Base-by-base conservation (phyloP, 1,140 invertebrate species). In the Pseudomyrmex flavicornis region DNA sequence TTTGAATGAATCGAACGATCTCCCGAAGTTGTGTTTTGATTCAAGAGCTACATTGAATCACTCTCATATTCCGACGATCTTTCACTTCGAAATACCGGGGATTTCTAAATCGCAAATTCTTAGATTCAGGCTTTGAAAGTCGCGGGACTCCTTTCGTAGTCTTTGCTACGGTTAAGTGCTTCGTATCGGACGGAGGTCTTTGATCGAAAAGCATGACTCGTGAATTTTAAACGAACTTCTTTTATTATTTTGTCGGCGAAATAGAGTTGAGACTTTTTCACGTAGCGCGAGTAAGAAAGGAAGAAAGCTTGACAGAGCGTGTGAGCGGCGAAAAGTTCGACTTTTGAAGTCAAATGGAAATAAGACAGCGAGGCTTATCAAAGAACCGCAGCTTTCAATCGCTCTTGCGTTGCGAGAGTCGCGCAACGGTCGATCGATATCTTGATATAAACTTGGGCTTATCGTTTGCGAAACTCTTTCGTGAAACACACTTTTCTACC, bases 161-260 rank as follows among this genome's bases (percentile, higher is more conserved):
- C 68, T 9, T 54, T 26, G 26, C 22, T 10, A 26, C 59, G 75
- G 7, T 79, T 79, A 80, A 70, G 70, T 46, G 65, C 20, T 20
- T 35, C 13, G 65, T 10, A 76, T 76, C 61, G 54, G 70, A 70
- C 46, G 65, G 26, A n/a, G 59, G 5, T 20, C 54, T 80, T 80
- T 80, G 76, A 80, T 80, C 65, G 76, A 59, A 80, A 35, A 70
- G 66, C 52, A 66, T 72, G 44, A 7, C 66, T 80, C 66, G 76
- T 80, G 66, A 80, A 80, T 80, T 80, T 80, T 72, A 80, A 80
- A 70, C 44, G 76, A 80, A 80, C 70, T 80, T 80, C 44, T 80
- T 80, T 80, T 80, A 80, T 70, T 80, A 80, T 80, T 80, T 80
- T 46, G 35, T 2, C 22, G 54, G 15, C 66, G n/a, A 59, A 44